A percentile compares a stretch with the other conserved stretches of the same genome.
phyloP scores from a whole-genome alignment of 2,113 vertebrate genomes.

The Ursus arctos region DNA sequence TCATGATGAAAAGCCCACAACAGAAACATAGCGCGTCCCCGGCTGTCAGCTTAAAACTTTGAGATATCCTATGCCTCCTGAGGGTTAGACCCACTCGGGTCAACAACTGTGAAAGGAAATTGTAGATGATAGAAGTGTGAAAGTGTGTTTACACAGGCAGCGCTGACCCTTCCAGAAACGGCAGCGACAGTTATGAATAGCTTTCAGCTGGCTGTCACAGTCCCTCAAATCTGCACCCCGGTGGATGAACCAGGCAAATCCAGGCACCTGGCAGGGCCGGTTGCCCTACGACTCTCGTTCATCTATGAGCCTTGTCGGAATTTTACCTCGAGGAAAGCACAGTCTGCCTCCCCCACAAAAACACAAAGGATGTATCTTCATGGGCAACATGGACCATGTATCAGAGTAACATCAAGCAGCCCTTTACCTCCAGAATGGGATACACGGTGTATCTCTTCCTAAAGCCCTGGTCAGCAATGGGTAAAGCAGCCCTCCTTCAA shows the following conservation, averaged over 20 bases:
- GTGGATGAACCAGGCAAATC: background rate
- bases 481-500: background rate
- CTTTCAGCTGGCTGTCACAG: background rate
- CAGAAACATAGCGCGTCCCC: background rate
- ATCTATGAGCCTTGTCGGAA: background rate
- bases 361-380: background rate
- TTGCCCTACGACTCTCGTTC: background rate
- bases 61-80: background rate
- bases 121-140: slow-evolving; percentile 34
- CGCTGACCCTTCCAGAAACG: background rate
- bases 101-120: slow-evolving; percentile 67
- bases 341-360: background rate
- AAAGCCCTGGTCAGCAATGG: background rate
- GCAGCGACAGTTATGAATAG: slow-evolving; percentile 62
- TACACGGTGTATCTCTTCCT: background rate
- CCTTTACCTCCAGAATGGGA: background rate
- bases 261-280: rapidly evolving
- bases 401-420: background rate
- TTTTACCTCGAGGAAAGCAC: background rate
- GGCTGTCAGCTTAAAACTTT: background rate
- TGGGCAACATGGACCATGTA: background rate
- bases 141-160: slow-evolving; percentile 12
- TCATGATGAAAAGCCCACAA: background rate
- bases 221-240: slow-evolving; percentile 1
- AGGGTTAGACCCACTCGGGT: background rate